Conservation (phyloP, 2,888 invertebrate species). For the Schrankia costaestrigalis region DNA sequence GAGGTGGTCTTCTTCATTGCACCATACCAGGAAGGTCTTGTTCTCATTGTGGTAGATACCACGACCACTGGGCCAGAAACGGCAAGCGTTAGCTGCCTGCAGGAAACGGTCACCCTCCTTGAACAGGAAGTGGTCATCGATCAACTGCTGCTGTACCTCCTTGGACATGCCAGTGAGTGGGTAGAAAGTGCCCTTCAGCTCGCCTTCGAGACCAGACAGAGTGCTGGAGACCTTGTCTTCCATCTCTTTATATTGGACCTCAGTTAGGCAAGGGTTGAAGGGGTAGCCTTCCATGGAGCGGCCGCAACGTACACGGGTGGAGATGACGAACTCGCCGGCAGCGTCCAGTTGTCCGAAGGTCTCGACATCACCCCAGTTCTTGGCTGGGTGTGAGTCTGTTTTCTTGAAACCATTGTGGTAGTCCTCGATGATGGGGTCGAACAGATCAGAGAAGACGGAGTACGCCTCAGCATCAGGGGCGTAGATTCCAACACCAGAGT, state of each 20-base stretch:
- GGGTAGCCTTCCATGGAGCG: slow-evolving; percentile 97
- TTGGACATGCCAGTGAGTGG: slow-evolving; percentile 98
- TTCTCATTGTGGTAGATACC: slow-evolving; percentile 98
- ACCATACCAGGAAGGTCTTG: slow-evolving; percentile 99
- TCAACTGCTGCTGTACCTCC: slow-evolving; percentile 96
- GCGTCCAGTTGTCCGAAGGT: slow-evolving; percentile 96
- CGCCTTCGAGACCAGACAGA: slow-evolving; percentile 90
- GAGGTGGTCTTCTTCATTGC: slow-evolving; percentile 99
- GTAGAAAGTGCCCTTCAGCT: slow-evolving; percentile 96
- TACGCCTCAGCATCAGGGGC: slow-evolving; percentile 98
- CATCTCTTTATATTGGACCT: slow-evolving; percentile 99
- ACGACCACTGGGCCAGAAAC: slow-evolving; percentile 98
- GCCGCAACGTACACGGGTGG: slow-evolving; percentile 97
- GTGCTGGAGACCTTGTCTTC: slow-evolving; percentile 93
- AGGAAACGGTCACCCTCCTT: slow-evolving; percentile 97
- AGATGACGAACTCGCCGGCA: slow-evolving; percentile 93
- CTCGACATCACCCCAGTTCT: slow-evolving; percentile 96
- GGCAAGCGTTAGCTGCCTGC: slow-evolving; percentile 96
- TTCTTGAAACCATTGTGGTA: slow-evolving; percentile 98
- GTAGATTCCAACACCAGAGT: slow-evolving; percentile 98
- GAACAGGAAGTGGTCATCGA: slow-evolving; percentile 99
- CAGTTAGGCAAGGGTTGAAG: slow-evolving; percentile 98
- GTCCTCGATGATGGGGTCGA: slow-evolving; percentile 98
- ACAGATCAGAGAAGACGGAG: slow-evolving; percentile 93
- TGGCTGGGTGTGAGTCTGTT: slow-evolving; percentile 95